Evolutionary conservation across 2,888 invertebrate genomes (phyloP), one percentile per base, ranked within the genome.

Genomic region (Yponomeuta plumbellus): DNA sequence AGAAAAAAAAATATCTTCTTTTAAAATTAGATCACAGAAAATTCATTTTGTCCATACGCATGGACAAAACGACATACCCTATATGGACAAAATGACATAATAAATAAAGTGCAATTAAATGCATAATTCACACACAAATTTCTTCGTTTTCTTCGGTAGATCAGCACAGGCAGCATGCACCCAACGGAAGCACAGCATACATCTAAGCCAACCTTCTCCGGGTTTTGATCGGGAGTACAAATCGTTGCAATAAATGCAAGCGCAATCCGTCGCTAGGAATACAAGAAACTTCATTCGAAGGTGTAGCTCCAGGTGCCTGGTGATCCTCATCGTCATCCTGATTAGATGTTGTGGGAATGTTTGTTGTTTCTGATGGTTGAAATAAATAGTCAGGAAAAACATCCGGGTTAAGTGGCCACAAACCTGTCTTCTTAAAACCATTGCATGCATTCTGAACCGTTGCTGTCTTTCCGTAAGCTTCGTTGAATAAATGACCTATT

Each of bases 401-500:
- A 11, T 71, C 64, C 22, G 68, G 68, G 59, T 70, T 66, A 1
- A 69, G 1, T 8, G 71, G 69, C 68, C 69, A 68, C 11, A 70
- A 34, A 2, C 71, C 69, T 40, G 69, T 71, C 66, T 58, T 73
- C 64, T 70, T 65, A 61, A 73, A 72, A 23, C 71, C 72, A 64
- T 68, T 68, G 61, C 68, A 64, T 58, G 67, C 71, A 69, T 68
- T 74, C 66, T 68, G 22, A n/a, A 70, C 67, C 10, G 67, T 70
- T n/a, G 76, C 76, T 65, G 72, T 71, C 66, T 71, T 71, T n/a
- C 67, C n/a, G 70, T 72, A 75, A 21, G 74, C 76, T 68, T 70
- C 64, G 21, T 63, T 67, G 68, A 76, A 73, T 39, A 74, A 58
- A 61, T 64, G 68, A 34, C 66, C 70, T 63, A 76, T 68, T 66